Conservation (phyloP, 2,113 vertebrate genomes). For the Caretta caretta region DNA sequence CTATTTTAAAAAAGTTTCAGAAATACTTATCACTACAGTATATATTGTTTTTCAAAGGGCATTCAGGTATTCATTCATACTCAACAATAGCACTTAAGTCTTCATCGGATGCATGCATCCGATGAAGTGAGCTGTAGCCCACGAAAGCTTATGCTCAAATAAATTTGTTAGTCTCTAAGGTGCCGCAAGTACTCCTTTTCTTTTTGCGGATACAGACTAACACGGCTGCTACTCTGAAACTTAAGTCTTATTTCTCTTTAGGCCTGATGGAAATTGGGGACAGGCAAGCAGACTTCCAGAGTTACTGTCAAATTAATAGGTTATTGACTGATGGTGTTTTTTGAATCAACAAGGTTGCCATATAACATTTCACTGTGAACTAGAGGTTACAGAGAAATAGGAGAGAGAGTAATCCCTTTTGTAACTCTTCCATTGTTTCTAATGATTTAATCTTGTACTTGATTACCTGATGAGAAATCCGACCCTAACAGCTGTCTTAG, state of each 20-base stretch:
- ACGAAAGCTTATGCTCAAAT: too few species aligned
- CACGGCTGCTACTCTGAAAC: not conserved
- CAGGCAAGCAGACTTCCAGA: conserved; percentile 21
- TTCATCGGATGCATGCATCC: not conserved
- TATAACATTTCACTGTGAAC: conserved; percentile 16
- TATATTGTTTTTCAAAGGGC: not conserved
- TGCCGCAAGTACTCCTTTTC: too few species aligned
- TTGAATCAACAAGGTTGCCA: not conserved
- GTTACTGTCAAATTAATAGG: conserved; percentile 20
- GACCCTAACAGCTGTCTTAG: not conserved
- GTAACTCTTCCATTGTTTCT: not conserved
- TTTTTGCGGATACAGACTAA: too few species aligned
- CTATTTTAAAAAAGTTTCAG: not conserved
- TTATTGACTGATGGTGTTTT: not conserved
- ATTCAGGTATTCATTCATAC: not conserved
- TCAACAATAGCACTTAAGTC: not conserved
- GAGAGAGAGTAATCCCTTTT: not conserved
- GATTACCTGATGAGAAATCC: conserved; percentile 15
- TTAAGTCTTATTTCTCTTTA: conserved; percentile 19
- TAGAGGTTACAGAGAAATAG: not conserved
- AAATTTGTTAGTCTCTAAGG: too few species aligned
- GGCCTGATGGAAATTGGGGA: not conserved
- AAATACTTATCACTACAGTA: not conserved
- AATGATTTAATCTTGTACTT: conserved; percentile 40
- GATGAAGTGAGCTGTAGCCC: too few species aligned